A percentile compares a stretch with the other conserved stretches of the same genome.
phyloP scores from a whole-genome alignment of 2,888 invertebrate genomes.

The Hyposoter didymator region DNA sequence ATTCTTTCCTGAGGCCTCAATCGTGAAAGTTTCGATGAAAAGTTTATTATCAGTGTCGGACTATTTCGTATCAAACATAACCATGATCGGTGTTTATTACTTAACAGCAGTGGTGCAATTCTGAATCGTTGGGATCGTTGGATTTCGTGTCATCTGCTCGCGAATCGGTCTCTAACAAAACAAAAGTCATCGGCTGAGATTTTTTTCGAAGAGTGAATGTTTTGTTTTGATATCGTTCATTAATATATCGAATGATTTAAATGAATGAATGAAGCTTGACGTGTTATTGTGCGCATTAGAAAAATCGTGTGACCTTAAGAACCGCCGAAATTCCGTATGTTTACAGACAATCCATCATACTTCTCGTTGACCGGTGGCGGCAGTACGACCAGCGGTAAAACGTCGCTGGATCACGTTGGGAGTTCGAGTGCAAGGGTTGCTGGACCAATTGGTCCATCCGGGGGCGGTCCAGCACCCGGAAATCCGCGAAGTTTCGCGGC shows the following conservation, averaged over 20 bases:
- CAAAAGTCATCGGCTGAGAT: not conserved
- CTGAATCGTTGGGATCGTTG: not conserved
- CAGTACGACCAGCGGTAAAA: conserved; percentile 68
- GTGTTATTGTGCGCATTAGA: not conserved
- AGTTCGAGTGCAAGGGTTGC: conserved; percentile 58
- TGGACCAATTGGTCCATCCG: conserved; percentile 67
- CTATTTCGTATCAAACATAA: not conserved
- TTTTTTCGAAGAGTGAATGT: not conserved
- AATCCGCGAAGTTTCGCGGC: conserved; percentile 76
- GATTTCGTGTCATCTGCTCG: not conserved
- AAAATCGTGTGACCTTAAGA: not conserved
- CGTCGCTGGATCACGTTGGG: conserved; percentile 49
- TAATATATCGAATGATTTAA: not conserved
- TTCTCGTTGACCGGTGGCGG: conserved; percentile 87
- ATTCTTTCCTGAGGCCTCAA: not conserved
- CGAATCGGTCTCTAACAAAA: not conserved
- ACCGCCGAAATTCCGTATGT: conserved; percentile 76
- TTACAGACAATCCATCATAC: conserved; percentile 92
- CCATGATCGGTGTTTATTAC: not conserved
- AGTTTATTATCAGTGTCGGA: not conserved
- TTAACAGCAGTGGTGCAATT: not conserved
- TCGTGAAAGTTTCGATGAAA: not conserved
- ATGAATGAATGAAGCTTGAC: not conserved
- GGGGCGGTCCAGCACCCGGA: conserved; percentile 63
- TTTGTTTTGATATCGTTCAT: not conserved